Evolutionary conservation across 2,888 invertebrate genomes (phyloP), one percentile per base, ranked within the genome.

Genomic region (Maniola hyperantus): DNA sequence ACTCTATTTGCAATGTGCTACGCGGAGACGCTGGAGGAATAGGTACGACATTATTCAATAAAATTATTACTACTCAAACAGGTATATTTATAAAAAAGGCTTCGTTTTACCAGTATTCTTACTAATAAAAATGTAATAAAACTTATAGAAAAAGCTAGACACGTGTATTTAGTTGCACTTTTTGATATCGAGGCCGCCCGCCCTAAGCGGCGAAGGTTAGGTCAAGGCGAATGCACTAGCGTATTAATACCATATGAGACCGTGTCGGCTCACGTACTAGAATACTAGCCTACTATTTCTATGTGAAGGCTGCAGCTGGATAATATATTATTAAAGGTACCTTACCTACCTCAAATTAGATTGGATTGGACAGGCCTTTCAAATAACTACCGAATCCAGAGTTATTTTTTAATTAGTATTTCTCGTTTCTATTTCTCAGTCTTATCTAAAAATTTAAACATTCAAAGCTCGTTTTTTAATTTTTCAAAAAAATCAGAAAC

Each of bases 161-260:
- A 53, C 54, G 60, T 64, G 63, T 61, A 67, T 69, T 67, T 63
- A 61, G 68, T 65, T 69, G 62, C 61, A 73, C 59, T 71, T 69
- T 71, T 69, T 69, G 69, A 69, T 69, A 70, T 70, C 59, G 69
- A 67, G 71, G 70, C 66, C 69, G 51, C 64, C 55, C 67, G 66
- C 55, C 66, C 58, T 65, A 65, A 60, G 48, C 54, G 73, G 80
- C 80, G 82, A 86, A 87, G 88, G 88, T 75, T 79, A 65, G 88
- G 89, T 85, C 90, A 90, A 87, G 89, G 89, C 76, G 74, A 76
- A 77, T 85, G 83, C 87, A 84, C 77, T 77, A 75, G 72, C 71
- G 65, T 75, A 72, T 76, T 71, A 70, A 75, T 76, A 75, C 71
- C 70, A 66, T 66, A 72, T 70, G 72, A 65, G 68, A 71, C 74